phyloP scores from a whole-genome alignment of 2,888 invertebrate species.

The Amaurobius ferox region DNA sequence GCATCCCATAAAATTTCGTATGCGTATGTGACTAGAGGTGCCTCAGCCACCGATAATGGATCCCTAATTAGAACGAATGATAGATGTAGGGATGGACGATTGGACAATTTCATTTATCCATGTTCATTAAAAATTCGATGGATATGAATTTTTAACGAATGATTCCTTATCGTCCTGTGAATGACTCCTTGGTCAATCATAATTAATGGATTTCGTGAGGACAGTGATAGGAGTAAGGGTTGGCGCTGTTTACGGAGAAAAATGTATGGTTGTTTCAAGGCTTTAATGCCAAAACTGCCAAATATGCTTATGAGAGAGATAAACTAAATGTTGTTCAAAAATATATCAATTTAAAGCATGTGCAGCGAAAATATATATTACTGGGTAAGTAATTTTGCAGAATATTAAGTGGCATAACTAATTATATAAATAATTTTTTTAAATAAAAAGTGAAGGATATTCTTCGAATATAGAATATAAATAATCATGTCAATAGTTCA shows the following conservation, averaged over 20 bases:
- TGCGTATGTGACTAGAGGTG: not conserved
- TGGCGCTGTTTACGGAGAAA: not conserved
- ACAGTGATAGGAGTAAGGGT: not conserved
- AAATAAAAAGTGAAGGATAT: too few relatives aligned
- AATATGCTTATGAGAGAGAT: too few relatives aligned
- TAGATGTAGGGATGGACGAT: conserved; percentile 1
- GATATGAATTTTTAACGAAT: not conserved
- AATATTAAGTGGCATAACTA: too few relatives aligned
- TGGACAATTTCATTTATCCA: conserved; percentile 14
- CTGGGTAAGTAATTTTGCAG: too few relatives aligned
- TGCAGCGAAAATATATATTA: too few relatives aligned
- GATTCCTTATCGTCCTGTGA: not conserved
- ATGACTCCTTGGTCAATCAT: conserved; percentile 2
- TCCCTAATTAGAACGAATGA: not conserved
- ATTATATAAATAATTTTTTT: too few relatives aligned
- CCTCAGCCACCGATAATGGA: not conserved
- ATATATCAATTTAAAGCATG: too few relatives aligned
- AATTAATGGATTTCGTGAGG: not conserved
- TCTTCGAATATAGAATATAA: too few relatives aligned
- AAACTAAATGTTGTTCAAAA: too few relatives aligned
- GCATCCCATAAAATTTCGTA: not conserved
- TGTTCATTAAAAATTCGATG: conserved; percentile 12
- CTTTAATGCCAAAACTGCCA: too few relatives aligned
- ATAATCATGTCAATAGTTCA: too few relatives aligned
- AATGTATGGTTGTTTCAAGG: too few relatives aligned